Base-by-base conservation (phyloP, 2,888 invertebrate genomes). In the Synergus gifuensis region DNA sequence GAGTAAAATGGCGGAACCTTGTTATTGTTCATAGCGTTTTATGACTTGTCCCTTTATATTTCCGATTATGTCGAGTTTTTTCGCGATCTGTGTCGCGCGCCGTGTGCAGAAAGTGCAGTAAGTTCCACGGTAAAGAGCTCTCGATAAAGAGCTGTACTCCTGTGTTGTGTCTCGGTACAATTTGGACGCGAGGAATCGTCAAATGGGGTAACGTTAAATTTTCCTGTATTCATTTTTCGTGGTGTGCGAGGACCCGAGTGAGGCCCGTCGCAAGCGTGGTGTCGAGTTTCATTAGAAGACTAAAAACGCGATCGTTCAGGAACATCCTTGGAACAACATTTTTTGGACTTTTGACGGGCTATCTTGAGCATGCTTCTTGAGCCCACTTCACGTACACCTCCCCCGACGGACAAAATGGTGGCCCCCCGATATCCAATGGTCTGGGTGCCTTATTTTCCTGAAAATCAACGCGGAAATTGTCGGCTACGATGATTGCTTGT, bases 1-100 rank as follows among this genome's bases (percentile, higher is more conserved):
- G 96, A 97, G 97, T 97, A 97, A 98, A 98, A 98, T 98, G 98
- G 98, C 98, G 97, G 96, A 97, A 90, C 96, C 97, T 97, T 98
- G 98, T 98, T 98, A 97, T 98, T 98, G 98, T 98, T 98, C 96
- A 96, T 96, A 96, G 96, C 96, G 96, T 96, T 92, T 92, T 91
- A 91, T 91, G 92, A 92, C 90, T 91, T 91, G 91, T 91, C 90
- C 90, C 91, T 91, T 91, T 91, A 91, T 91, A 91, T 90, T 89
- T 88, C 88, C 90, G 91, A 90, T 91, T 89, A 91, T 90, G 90
- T 90, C 89, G 90, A 89, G 88, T 91, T 88, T 89, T 89, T 89
- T 90, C 87, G 89, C 86, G 87, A 90, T 87, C 86, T 85, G 79
- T 83, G 82, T 86, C 88, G 88, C 87, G 89, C 88, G 86, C 88